Conservation (phyloP, 2,797 vertebrate genomes). For the Pseudocheirus occidentalis region DNA sequence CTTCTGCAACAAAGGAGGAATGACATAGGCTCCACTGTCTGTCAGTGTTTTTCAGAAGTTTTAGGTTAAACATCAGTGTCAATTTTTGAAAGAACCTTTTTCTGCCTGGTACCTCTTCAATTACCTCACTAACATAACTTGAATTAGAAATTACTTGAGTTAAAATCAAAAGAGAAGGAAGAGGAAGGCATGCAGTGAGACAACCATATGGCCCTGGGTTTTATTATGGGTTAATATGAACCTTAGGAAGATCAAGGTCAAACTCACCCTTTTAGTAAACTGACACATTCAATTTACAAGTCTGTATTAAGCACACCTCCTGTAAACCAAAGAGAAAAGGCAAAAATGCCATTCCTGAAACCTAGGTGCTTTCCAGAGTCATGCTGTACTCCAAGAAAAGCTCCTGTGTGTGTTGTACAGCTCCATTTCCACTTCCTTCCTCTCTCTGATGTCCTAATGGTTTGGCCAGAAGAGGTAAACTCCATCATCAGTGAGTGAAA, state of each 20-base stretch:
- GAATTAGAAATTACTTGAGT: background rate
- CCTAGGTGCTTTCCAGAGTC: background rate
- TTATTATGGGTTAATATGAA: background rate
- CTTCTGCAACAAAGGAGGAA: background rate
- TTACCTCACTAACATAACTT: background rate
- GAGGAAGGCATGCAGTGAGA: background rate
- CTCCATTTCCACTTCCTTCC: background rate
- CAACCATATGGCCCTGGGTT: background rate
- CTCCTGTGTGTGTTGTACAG: background rate
- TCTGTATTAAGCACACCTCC: background rate
- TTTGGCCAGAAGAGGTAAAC: background rate
- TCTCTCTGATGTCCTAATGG: background rate
- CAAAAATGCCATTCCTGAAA: background rate
- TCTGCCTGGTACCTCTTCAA: rapidly evolving
- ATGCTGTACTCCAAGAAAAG: background rate
- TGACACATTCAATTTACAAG: background rate
- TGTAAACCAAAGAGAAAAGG: background rate
- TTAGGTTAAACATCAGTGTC: background rate
- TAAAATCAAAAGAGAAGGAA: background rate
- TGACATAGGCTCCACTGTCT: background rate
- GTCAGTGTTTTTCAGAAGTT: background rate
- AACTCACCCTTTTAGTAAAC: rapidly evolving
- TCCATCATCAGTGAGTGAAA: background rate
- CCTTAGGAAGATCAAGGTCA: background rate
- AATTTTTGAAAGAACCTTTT: background rate